These are phyloP conservation scores for Caradrina clavipalpis DNA, from an alignment of 2,888 invertebrate species.

Conservation along the genomic window DNA sequence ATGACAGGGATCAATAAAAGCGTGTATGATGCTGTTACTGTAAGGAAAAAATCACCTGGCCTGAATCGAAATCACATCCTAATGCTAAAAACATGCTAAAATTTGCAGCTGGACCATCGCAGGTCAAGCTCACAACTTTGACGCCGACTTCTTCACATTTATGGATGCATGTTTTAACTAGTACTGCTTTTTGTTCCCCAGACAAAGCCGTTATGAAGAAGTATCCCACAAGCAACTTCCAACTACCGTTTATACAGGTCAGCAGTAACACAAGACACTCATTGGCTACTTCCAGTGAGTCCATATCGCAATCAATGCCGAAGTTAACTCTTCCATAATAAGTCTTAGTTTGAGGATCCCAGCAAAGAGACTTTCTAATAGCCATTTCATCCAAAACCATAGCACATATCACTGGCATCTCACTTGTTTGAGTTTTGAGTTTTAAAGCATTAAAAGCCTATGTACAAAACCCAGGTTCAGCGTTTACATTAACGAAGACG, in stretches of 20 bases:
- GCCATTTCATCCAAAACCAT: constrained; percentile 43
- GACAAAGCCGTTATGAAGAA: constrained; percentile 41
- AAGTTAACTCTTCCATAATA: constrained; percentile 41
- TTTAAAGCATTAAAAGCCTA: constrained; percentile 37
- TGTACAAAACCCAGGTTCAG: constrained; percentile 20
- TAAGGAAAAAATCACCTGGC: too few relatives aligned
- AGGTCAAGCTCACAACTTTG: constrained; percentile 28
- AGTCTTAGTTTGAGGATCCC: constrained; percentile 37
- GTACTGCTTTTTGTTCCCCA: constrained; percentile 23
- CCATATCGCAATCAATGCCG: constrained; percentile 31
- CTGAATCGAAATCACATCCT: too few relatives aligned
- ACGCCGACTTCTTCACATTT: constrained; percentile 26
- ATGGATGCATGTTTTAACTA: constrained; percentile 15
- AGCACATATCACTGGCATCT: constrained; percentile 16
- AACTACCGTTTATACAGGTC: constrained; percentile 28
- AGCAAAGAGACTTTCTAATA: constrained; percentile 39
- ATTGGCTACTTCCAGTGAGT: constrained; percentile 29
- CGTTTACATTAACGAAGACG: constrained; percentile 38
- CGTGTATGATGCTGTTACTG: too few relatives aligned
- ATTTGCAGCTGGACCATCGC: constrained; percentile 28
- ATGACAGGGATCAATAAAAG: constrained; percentile 1
- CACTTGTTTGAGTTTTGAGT: constrained; percentile 9
- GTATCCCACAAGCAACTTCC: constrained; percentile 33
- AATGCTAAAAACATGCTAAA: too few relatives aligned
- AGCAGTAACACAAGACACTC: constrained; percentile 42